A percentile compares a stretch with the other conserved stretches of the same genome.
These are phyloP conservation scores for Neuroscelio doddi DNA, from an alignment of 2,888 invertebrate genomes.

Conservation along the genomic window DNA sequence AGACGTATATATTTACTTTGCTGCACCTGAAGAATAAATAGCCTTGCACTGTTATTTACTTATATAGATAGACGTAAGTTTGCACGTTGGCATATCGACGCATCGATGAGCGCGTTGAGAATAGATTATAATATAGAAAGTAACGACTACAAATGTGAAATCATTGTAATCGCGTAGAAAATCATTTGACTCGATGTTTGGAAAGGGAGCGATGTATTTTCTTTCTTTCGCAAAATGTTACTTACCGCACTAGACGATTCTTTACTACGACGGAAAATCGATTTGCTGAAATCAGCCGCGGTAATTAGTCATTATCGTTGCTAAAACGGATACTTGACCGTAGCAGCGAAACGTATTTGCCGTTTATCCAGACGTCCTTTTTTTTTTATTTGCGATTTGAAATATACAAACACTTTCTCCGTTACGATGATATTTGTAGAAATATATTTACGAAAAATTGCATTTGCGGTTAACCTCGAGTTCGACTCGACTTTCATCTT, in stretches of 20 bases:
- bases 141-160: conserved; percentile 39
- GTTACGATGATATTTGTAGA: no score
- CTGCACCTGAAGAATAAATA: conserved; percentile 11
- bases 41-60: conserved; percentile 23
- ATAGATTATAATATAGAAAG: conserved; percentile 12
- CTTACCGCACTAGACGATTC: no score
- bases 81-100: conserved; percentile 24
- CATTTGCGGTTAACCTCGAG: conserved; percentile 19
- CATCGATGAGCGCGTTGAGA: conserved; percentile 27
- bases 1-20: conserved; percentile 34
- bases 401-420: no score
- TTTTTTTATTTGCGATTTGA: no score
- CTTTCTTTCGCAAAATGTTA: not conserved
- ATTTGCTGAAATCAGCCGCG: no score
- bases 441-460: conserved; percentile 31
- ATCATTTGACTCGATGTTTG: not conserved
- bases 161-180: conserved; percentile 10
- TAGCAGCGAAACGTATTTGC: no score
- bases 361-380: no score
- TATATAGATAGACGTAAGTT: conserved; percentile 37
- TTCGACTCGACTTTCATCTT: conserved; percentile 22
- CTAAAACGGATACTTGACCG: no score
- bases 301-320: no score
- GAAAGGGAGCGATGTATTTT: not conserved
- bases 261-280: no score